Conservation (phyloP, 2,113 vertebrate species). For the Equus przewalskii region DNA sequence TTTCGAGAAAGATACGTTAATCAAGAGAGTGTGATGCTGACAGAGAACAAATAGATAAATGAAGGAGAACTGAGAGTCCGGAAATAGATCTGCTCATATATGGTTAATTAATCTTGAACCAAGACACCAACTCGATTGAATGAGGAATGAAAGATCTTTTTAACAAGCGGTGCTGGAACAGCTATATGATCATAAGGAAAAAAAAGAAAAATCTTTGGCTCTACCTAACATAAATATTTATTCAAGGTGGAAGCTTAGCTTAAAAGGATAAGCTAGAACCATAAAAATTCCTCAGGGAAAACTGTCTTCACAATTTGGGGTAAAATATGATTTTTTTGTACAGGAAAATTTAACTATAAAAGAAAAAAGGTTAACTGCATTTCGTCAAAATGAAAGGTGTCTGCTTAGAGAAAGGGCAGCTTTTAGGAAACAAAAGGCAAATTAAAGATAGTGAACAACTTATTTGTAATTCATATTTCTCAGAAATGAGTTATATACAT, state of each 20-base stretch:
- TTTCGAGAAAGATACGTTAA: not conserved
- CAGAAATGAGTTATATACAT: not conserved
- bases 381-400: not conserved
- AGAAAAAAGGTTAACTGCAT: not conserved
- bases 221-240: not conserved
- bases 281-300: not conserved
- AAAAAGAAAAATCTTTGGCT: not conserved
- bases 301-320: not conserved
- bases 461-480: not conserved
- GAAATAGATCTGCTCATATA: not conserved
- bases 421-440: not conserved
- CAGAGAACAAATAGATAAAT: not conserved
- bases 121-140: not conserved
- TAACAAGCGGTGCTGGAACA: not conserved
- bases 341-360: not conserved
- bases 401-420: not conserved
- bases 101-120: not conserved
- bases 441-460: not conserved
- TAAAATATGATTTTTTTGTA: not conserved
- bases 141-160: not conserved
- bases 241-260: not conserved
- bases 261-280: not conserved
- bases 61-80: not conserved
- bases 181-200: not conserved
- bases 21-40: not conserved